These are phyloP conservation scores for Meda fulgida DNA, from an alignment of 2,797 vertebrate genomes.

Conservation along the genomic window DNA sequence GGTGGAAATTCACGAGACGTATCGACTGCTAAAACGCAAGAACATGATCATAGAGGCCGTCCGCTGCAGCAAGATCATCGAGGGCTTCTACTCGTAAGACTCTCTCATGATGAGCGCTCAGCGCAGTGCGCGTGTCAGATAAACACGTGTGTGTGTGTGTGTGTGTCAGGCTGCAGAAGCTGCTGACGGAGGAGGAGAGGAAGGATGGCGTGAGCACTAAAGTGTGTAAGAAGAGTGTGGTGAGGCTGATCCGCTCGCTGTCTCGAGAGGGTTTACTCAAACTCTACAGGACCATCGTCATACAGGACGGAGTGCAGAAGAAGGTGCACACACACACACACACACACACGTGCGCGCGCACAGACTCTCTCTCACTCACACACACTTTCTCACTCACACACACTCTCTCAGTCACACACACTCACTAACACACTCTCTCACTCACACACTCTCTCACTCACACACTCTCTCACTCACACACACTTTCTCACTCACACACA, in stretches of 20 bases:
- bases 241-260: conserved; percentile 85
- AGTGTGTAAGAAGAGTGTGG: conserved; percentile 94
- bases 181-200: conserved; percentile 91
- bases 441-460: not conserved
- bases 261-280: conserved; percentile 87
- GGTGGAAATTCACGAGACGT: conserved; percentile 79
- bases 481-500: no score
- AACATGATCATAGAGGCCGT: conserved; percentile 95
- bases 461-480: no score
- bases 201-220: conserved; percentile 86
- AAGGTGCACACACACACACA: conserved; percentile 73
- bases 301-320: conserved; percentile 86
- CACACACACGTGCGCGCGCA: no score
- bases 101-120: not conserved
- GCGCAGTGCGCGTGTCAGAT: not conserved
- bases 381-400: not conserved
- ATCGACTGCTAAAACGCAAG: conserved; percentile 89
- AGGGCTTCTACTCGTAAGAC: conserved; percentile 90
- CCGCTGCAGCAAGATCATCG: conserved; percentile 85
- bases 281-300: conserved; percentile 81
- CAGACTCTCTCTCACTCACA: not conserved
- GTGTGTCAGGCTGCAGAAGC: conserved; percentile 88
- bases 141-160: conserved; percentile 2
- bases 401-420: not conserved
- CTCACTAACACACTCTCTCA: not conserved